Conservation (phyloP, 92 coral and sea anemone genomes). For the Ricordea florida region DNA sequence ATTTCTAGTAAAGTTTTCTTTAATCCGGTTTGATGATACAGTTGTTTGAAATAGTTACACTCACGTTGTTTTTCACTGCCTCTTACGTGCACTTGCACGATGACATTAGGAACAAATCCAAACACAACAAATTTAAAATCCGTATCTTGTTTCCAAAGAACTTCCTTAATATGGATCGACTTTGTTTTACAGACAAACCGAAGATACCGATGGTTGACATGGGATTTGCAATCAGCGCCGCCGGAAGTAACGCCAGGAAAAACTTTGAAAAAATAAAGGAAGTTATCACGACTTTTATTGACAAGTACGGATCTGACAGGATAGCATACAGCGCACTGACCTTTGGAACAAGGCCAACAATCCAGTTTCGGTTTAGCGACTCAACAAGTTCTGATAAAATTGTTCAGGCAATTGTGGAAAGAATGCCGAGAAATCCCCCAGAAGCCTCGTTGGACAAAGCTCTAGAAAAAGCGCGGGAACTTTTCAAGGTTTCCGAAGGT, state of each 20-base stretch:
- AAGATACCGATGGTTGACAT: constrained; percentile 67
- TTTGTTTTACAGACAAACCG: constrained; percentile 32
- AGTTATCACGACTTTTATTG: constrained; percentile 57
- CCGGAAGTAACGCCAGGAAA: constrained; percentile 41
- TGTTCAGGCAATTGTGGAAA: background rate
- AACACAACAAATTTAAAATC: too few relatives aligned
- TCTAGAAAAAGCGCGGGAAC: constrained; percentile 61
- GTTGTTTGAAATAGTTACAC: too few relatives aligned
- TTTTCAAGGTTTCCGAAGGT: constrained; percentile 63
- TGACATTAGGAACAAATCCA: too few relatives aligned
- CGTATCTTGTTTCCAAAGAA: too few relatives aligned
- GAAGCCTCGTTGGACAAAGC: constrained; percentile 78
- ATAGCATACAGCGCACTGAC: constrained; percentile 58
- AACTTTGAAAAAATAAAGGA: constrained; percentile 60
- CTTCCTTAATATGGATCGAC: too few relatives aligned
- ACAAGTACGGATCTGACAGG: constrained; percentile 45
- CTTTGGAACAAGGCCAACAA: constrained; percentile 52
- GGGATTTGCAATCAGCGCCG: constrained; percentile 77
- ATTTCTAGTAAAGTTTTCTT: too few relatives aligned
- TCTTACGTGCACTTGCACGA: too few relatives aligned
- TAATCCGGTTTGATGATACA: too few relatives aligned
- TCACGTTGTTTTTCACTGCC: too few relatives aligned
- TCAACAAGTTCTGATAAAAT: constrained; percentile 38
- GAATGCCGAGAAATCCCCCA: constrained; percentile 43
- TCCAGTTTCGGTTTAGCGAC: constrained; percentile 46